Evolutionary conservation across 1,140 invertebrate genomes (phyloP).

Genomic region (Drosophila azteca): DNA sequence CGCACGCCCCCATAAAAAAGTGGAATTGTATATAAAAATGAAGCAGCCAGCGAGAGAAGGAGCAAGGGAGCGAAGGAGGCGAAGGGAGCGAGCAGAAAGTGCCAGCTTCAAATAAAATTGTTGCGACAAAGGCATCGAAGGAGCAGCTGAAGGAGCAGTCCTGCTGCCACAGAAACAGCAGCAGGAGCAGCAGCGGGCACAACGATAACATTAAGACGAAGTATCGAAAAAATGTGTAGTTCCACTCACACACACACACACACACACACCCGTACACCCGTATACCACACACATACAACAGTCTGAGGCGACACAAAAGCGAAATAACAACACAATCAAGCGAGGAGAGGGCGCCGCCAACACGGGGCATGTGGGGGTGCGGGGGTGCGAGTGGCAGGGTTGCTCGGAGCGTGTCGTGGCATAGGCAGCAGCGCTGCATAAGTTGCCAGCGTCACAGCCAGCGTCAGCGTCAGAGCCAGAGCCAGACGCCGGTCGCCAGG

Average conservation of each 20-base stretch:
- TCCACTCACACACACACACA: constrained; percentile 51
- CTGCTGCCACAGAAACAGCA: constrained; percentile 6
- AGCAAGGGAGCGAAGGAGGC: constrained; percentile 3
- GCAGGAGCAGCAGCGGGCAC: constrained; percentile 47
- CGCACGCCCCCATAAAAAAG: constrained; percentile 65
- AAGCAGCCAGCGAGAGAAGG: constrained; percentile 54
- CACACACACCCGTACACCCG: constrained; percentile 4
- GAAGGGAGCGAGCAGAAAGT: constrained; percentile 58
- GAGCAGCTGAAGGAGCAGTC: constrained; percentile 65
- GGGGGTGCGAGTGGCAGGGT: not conserved
- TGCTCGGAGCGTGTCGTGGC: constrained; percentile 62
- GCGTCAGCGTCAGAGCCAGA: not conserved
- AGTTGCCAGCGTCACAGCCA: constrained; percentile 50
- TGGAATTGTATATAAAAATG: constrained; percentile 81
- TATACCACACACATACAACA: constrained; percentile 3
- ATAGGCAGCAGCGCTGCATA: constrained; percentile 73
- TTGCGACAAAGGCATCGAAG: constrained; percentile 74
- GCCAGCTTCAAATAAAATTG: constrained; percentile 82
- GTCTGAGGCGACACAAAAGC: constrained; percentile 71
- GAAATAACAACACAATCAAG: constrained; percentile 82
- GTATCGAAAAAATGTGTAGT: constrained; percentile 82
- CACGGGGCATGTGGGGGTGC: not conserved
- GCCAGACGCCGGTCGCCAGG: constrained; percentile 19
- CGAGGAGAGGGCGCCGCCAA: constrained; percentile 50
- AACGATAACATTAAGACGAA: constrained; percentile 81